These are phyloP conservation scores for Danio jaintianensis DNA, from an alignment of 2,797 vertebrate species.

Conservation along the genomic window DNA sequence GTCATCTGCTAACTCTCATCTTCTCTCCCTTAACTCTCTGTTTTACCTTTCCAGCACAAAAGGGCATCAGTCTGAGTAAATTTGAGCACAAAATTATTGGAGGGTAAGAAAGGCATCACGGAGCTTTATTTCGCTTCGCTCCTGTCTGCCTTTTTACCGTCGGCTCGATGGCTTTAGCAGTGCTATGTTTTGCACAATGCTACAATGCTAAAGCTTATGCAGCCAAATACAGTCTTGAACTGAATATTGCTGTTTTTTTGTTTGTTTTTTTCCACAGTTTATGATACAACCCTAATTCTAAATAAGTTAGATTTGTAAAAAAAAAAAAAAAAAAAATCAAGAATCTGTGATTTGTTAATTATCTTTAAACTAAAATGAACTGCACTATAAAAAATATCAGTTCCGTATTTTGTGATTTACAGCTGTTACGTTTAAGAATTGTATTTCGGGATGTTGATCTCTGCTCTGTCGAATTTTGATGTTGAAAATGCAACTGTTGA, in stretches of 20 bases:
- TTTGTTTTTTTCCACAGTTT: background rate
- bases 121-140: constrained; percentile 70
- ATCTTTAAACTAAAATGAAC: too few relatives aligned
- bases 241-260: constrained; percentile 4
- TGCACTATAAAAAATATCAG: too few relatives aligned
- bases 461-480: too few relatives aligned
- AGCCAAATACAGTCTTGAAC: constrained; percentile 13
- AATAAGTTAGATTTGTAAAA: too few relatives aligned
- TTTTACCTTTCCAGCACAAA: constrained; percentile 76
- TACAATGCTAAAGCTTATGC: constrained; percentile 46
- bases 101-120: constrained; percentile 81
- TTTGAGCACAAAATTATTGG: constrained; percentile 72
- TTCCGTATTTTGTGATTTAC: too few relatives aligned
- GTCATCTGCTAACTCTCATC: constrained; percentile 47
- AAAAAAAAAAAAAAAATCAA: too few relatives aligned
- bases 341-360: too few relatives aligned
- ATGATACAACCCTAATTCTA: too few relatives aligned
- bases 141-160: constrained; percentile 71
- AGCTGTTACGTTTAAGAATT: too few relatives aligned
- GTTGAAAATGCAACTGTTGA: too few relatives aligned
- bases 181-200: constrained; percentile 33
- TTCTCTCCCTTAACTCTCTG: constrained; percentile 64
- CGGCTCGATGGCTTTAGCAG: constrained; percentile 74
- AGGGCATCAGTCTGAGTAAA: constrained; percentile 82
- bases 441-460: too few relatives aligned